Conservation (phyloP, 1,140 invertebrate genomes). For the Uloborus diversus region DNA sequence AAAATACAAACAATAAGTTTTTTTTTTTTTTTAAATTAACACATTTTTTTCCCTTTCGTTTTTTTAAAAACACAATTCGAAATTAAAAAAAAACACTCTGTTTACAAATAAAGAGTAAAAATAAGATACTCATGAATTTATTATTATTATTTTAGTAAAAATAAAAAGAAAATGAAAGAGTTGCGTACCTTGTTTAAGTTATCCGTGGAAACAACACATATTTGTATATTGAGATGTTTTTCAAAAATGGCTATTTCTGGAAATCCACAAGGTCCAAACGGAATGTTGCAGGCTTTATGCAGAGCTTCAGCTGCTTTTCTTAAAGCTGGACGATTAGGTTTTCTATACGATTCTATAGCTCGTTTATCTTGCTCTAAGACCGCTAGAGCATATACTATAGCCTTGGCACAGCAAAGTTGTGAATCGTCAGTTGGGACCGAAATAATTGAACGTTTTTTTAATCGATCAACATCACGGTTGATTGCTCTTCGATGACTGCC, state of each 20-base stretch:
- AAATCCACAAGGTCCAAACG: neutral
- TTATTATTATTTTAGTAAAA: neutral
- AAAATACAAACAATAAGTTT: too few species aligned
- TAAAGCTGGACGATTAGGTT: neutral
- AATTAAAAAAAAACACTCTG: too few species aligned
- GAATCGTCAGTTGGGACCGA: neutral
- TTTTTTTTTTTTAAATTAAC: too few species aligned
- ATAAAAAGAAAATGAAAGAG: neutral
- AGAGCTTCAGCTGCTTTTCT: neutral
- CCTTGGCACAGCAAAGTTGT: neutral
- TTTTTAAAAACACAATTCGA: too few species aligned
- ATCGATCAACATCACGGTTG: neutral
- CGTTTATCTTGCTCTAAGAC: neutral
- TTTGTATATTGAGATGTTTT: neutral
- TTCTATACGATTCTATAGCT: neutral
- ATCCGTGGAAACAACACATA: neutral
- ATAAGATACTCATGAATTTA: neutral
- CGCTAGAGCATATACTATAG: neutral
- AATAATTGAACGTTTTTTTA: neutral
- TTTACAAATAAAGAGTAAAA: too few species aligned
- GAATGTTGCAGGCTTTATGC: neutral
- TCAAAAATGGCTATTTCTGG: neutral
- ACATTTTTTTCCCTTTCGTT: too few species aligned
- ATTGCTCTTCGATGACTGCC: neutral
- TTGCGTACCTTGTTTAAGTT: neutral